Conservation (phyloP, 2,797 vertebrate genomes). For the Myotis planiceps region DNA sequence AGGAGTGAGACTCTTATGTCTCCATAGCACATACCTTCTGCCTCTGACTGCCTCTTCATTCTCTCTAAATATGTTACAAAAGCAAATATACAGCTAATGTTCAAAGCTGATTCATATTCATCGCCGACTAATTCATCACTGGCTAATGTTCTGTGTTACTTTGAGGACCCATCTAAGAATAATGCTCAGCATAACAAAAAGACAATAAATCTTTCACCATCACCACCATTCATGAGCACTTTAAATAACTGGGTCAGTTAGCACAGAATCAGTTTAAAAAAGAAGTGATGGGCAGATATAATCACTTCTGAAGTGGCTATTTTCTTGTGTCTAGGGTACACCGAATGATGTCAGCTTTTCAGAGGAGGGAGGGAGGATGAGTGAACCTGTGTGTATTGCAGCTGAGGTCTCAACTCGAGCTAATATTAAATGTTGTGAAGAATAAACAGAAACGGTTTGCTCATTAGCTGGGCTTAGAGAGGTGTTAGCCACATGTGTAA, state of each 20-base stretch:
- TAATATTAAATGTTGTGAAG: constrained; percentile 71
- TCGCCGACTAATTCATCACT: background rate
- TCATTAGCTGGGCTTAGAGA: constrained; percentile 72
- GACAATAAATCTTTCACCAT: background rate
- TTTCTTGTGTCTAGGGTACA: background rate
- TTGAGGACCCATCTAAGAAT: background rate
- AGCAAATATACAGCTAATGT: background rate
- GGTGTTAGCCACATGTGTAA: constrained; percentile 56
- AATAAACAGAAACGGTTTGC: constrained; percentile 74
- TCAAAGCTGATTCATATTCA: background rate
- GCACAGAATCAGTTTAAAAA: background rate
- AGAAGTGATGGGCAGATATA: background rate
- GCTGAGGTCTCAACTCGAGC: constrained; percentile 63
- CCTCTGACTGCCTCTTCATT: background rate
- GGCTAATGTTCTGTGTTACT: background rate
- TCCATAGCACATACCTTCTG: background rate
- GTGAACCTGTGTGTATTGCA: constrained; percentile 17
- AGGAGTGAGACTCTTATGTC: background rate
- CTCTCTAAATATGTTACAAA: constrained; percentile 17
- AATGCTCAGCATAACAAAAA: background rate
- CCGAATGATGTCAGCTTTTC: background rate
- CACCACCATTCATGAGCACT: background rate
- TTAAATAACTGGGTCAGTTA: background rate
- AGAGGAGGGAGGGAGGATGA: background rate
- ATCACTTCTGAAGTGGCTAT: background rate